phyloP scores from a whole-genome alignment of 2,888 invertebrate species.

The Agrochola lota region DNA sequence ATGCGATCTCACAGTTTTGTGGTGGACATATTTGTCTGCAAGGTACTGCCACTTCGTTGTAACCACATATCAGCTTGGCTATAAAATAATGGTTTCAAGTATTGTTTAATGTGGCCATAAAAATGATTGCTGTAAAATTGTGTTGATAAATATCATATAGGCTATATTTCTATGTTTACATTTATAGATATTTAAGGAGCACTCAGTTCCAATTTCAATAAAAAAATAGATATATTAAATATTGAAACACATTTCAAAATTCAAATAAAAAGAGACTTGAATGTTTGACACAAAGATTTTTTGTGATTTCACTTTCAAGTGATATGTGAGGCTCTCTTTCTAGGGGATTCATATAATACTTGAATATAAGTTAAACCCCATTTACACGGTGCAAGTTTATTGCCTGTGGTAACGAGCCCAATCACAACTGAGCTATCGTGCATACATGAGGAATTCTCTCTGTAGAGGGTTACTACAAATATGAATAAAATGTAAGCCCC shows the following conservation, averaged over 20 bases:
- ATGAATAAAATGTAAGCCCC: conserved; percentile 4
- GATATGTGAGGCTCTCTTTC: not conserved
- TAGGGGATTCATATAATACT: not conserved
- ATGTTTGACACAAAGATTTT: not conserved
- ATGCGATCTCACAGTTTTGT: too few species aligned
- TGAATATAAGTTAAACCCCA: conserved; percentile 3
- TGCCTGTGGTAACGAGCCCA: not conserved
- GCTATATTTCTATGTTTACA: not conserved
- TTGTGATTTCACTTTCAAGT: conserved; percentile 6
- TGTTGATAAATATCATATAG: too few species aligned
- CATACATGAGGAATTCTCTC: not conserved
- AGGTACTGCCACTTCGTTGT: too few species aligned
- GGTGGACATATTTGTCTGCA: too few species aligned
- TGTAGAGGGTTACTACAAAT: too few species aligned
- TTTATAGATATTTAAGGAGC: not conserved
- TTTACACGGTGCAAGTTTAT: not conserved
- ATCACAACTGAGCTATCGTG: too few species aligned
- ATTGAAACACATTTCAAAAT: conserved; percentile 16
- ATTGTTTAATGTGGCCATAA: not conserved
- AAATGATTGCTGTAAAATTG: not conserved
- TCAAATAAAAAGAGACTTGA: not conserved
- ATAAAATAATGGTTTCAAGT: too few species aligned
- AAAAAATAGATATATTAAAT: not conserved
- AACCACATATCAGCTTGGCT: too few species aligned
- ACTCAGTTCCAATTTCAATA: too few species aligned